Conservation (phyloP, 2,888 invertebrate species). For the Drosophila atroscutellata region DNA sequence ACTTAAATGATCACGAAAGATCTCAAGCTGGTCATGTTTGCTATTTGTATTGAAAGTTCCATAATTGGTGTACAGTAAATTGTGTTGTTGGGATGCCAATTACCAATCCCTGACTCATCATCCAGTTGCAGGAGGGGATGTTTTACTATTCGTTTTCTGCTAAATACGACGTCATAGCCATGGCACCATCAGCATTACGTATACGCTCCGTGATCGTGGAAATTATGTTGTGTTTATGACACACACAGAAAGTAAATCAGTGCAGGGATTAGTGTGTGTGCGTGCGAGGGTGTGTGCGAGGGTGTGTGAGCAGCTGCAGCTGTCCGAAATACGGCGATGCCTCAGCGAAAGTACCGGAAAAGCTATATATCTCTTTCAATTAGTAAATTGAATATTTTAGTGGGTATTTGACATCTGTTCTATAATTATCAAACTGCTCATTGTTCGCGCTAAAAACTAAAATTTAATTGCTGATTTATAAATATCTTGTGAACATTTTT, state of each 20-base stretch:
- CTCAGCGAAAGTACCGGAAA: slow-evolving; percentile 26
- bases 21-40: neutral
- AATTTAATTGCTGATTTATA: neutral
- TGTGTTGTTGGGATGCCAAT: slow-evolving; percentile 15
- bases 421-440: slow-evolving; percentile 38
- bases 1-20: neutral
- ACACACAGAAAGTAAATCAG: slow-evolving; percentile 20
- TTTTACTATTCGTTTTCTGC: neutral
- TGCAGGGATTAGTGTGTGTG: neutral
- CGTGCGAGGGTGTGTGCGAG: slow-evolving; percentile 20
- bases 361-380: slow-evolving; percentile 19
- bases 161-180: slow-evolving; percentile 35
- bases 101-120: slow-evolving; percentile 37
- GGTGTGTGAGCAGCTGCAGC: slow-evolving; percentile 28
- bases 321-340: neutral
- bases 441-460: slow-evolving; percentile 10
- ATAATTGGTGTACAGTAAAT: slow-evolving; percentile 20
- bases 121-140: neutral
- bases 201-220: neutral
- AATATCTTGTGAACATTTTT: neutral
- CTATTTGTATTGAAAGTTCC: slow-evolving; percentile 1
- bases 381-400: slow-evolving; percentile 16
- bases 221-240: slow-evolving; percentile 43
- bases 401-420: slow-evolving; percentile 37
- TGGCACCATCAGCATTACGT: slow-evolving; percentile 33